A percentile compares a stretch with the other conserved stretches of the same genome.
Evolutionary conservation across 2,888 invertebrate genomes (phyloP).

Genomic region (Drosophila engyochracea): DNA sequence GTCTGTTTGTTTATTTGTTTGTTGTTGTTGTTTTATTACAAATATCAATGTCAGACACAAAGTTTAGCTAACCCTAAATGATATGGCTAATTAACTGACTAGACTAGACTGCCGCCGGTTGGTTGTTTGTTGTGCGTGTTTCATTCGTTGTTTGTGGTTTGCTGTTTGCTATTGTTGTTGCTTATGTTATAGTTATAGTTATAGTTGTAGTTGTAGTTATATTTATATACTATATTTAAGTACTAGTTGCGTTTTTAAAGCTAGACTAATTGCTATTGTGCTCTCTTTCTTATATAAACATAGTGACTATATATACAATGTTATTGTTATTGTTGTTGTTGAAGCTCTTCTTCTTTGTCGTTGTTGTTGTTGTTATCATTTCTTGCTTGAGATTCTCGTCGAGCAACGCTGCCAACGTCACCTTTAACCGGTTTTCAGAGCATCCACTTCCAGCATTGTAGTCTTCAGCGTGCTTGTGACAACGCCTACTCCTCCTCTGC

Average conservation of each 20-base stretch:
- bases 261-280: conserved; percentile 41
- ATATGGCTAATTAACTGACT: conserved; percentile 68
- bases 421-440: conserved; percentile 71
- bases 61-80: conserved; percentile 40
- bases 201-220: neutral
- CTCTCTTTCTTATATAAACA: conserved; percentile 13
- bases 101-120: conserved; percentile 55
- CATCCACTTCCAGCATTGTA: conserved; percentile 64
- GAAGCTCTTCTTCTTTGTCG: conserved; percentile 1
- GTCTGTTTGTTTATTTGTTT: neutral
- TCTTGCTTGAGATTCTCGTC: conserved; percentile 40
- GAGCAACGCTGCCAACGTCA: neutral
- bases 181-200: conserved; percentile 12
- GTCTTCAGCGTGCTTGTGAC: conserved; percentile 50
- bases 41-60: conserved; percentile 51
- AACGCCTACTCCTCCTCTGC: conserved; percentile 26
- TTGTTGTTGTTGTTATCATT: conserved; percentile 3
- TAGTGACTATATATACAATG: conserved; percentile 43
- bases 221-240: conserved; percentile 16
- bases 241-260: conserved; percentile 33
- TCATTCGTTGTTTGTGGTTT: neutral
- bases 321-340: conserved; percentile 13
- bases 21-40: conserved; percentile 42
- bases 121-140: neutral
- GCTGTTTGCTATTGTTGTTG: neutral